Evolutionary conservation across 2,797 vertebrate species (phyloP).

Genomic region (Nyctalus aviator): DNA sequence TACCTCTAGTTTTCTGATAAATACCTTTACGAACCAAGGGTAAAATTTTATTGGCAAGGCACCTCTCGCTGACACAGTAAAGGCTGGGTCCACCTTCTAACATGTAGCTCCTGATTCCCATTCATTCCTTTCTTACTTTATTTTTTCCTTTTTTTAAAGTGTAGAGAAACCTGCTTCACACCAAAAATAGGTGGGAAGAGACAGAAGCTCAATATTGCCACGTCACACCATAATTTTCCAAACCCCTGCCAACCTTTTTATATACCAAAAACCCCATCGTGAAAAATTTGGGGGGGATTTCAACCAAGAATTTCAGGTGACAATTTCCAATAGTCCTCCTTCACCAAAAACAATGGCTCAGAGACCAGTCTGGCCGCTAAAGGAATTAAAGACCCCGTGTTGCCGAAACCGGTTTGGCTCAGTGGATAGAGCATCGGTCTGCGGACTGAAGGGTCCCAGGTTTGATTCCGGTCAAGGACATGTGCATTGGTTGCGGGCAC

Average conservation of each 20-base stretch:
- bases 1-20: background rate
- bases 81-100: background rate
- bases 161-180: background rate
- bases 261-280: background rate
- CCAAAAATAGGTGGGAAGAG: background rate
- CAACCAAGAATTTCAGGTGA: background rate
- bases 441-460: too few relatives aligned
- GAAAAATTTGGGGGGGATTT: background rate
- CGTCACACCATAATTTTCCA: rapidly evolving
- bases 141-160: background rate
- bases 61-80: background rate
- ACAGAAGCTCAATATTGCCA: too few relatives aligned
- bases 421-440: too few relatives aligned
- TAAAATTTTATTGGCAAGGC: background rate
- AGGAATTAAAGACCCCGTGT: background rate
- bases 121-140: background rate
- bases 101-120: background rate
- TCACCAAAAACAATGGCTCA: background rate
- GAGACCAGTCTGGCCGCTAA: background rate
- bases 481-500: too few relatives aligned
- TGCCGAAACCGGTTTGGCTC: too few relatives aligned
- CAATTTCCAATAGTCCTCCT: background rate
- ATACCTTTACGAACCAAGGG: background rate
- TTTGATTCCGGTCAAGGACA: too few relatives aligned
- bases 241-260: background rate